phyloP scores from a whole-genome alignment of 2,113 vertebrate genomes.

The Petroica traversi region DNA sequence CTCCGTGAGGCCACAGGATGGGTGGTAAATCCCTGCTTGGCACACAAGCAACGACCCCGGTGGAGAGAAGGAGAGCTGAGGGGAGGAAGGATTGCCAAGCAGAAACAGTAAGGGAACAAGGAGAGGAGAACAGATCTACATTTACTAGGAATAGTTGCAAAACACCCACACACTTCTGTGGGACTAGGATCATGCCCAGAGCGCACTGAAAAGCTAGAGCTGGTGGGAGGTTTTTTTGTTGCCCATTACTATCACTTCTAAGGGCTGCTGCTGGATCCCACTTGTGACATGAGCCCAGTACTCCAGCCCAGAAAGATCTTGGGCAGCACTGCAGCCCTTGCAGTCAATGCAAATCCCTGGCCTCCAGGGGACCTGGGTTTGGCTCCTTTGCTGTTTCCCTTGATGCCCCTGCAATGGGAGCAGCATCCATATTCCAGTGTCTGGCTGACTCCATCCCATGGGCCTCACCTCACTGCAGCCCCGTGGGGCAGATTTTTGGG shows the following conservation, averaged over 20 bases:
- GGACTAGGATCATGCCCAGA: not conserved
- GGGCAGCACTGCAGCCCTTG: not conserved
- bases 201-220: not conserved
- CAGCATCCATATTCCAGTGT: fast-evolving
- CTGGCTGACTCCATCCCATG: fast-evolving
- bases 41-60: fast-evolving
- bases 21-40: not conserved
- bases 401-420: fast-evolving
- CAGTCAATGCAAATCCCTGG: not conserved
- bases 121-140: not conserved
- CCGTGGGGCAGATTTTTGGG: fast-evolving
- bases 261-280: not conserved
- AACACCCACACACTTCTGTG: not conserved
- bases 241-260: fast-evolving
- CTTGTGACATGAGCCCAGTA: fast-evolving
- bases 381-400: not conserved
- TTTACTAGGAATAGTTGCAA: not conserved
- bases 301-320: not conserved
- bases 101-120: not conserved
- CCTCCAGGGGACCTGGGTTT: not conserved
- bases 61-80: not conserved
- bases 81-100: not conserved
- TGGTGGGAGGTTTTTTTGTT: not conserved
- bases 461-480: not conserved
- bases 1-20: fast-evolving